Percentiles rank a stretch among this genome's conserved stretches.
Conservation (phyloP, 1,140 invertebrate genomes). For the Anoplolepis gracilipes region DNA sequence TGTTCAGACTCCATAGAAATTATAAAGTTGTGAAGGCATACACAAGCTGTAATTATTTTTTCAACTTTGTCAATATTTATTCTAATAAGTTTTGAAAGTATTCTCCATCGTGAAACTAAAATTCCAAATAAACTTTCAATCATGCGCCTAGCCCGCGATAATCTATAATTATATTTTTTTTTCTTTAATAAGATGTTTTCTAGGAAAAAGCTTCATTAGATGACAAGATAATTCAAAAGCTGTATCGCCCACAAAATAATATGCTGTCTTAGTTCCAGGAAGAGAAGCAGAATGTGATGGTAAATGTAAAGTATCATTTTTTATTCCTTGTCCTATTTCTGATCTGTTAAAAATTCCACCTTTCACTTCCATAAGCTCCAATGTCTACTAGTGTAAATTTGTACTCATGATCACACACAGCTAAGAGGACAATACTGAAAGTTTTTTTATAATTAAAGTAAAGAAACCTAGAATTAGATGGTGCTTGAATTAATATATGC, state of each 20-base stretch:
- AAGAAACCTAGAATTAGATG: background rate
- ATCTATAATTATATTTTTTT: background rate
- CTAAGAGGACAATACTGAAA: background rate
- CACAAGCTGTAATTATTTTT: background rate
- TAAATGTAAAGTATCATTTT: background rate
- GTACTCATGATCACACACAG: background rate
- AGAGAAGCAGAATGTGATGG: background rate
- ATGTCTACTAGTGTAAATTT: background rate
- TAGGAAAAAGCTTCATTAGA: background rate
- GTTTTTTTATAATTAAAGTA: constrained; percentile 1
- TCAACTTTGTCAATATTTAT: background rate
- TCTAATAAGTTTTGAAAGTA: background rate
- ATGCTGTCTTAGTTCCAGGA: background rate
- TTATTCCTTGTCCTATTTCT: background rate
- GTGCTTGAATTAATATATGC: background rate
- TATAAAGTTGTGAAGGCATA: background rate
- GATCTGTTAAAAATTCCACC: background rate
- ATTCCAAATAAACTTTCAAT: background rate
- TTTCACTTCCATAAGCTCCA: background rate
- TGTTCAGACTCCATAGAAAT: background rate
- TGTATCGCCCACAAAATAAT: background rate
- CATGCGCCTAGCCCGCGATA: background rate
- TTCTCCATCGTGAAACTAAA: background rate
- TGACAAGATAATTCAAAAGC: background rate
- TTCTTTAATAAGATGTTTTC: background rate